Percentiles rank a stretch among this genome's conserved stretches.
Conservation (phyloP, 2,888 invertebrate species). For the Ferdinandea cuprea region DNA sequence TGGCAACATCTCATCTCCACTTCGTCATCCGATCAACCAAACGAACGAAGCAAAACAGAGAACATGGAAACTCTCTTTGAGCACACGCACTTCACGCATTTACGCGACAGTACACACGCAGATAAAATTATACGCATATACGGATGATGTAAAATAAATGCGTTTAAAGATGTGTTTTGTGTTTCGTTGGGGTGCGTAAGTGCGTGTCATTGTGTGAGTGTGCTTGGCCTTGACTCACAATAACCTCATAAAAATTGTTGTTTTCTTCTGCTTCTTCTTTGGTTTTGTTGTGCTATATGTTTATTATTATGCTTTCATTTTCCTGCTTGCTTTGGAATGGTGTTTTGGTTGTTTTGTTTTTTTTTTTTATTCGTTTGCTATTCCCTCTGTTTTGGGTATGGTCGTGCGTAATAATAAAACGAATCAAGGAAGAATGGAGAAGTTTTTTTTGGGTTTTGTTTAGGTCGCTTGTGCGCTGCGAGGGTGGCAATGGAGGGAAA, state of each 20-base stretch:
- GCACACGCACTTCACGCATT: constrained; percentile 14
- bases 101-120: neutral
- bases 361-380: constrained; percentile 4
- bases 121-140: neutral
- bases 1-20: constrained; percentile 24
- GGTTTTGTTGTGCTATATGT: constrained; percentile 16
- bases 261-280: constrained; percentile 37
- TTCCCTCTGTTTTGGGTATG: constrained; percentile 1
- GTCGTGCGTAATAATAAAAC: constrained; percentile 40
- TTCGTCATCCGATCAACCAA: no score
- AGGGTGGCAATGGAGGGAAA: constrained; percentile 14
- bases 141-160: constrained; percentile 47
- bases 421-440: constrained; percentile 28
- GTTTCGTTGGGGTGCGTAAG: constrained; percentile 50
- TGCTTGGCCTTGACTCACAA: constrained; percentile 71
- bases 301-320: constrained; percentile 21
- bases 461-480: neutral
- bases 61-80: constrained; percentile 52
- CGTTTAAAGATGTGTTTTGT: constrained; percentile 34
- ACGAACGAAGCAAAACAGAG: constrained; percentile 71
- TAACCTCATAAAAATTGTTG: constrained; percentile 68
- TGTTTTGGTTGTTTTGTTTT: neutral
- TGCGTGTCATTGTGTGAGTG: constrained; percentile 49
- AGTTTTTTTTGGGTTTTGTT: constrained; percentile 8
- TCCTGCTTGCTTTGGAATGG: constrained; percentile 8